Percentiles rank a stretch among this genome's conserved stretches.
These are phyloP conservation scores for Dicyrtomina minuta DNA, from an alignment of 2,888 invertebrate species.

Conservation along the genomic window DNA sequence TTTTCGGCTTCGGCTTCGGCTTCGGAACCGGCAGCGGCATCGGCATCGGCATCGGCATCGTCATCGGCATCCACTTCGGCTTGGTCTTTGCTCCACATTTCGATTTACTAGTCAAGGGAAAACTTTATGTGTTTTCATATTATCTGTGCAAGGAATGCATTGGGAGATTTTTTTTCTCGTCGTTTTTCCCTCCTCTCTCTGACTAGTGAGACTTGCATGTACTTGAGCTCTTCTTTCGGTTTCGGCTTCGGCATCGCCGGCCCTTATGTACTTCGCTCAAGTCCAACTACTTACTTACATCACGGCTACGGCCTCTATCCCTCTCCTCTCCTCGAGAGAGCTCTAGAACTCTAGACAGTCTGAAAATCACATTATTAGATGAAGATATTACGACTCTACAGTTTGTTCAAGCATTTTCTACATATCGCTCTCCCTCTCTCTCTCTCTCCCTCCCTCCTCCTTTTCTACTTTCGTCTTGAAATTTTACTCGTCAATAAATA, in stretches of 20 bases:
- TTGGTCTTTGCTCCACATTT: not conserved
- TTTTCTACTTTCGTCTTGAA: constrained; percentile 11
- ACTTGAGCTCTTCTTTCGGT: constrained; percentile 16
- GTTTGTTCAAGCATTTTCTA: not conserved
- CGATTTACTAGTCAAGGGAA: constrained; percentile 17
- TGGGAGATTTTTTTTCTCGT: not conserved
- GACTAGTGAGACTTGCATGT: constrained; percentile 4
- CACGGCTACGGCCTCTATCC: no score
- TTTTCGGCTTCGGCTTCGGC: not conserved
- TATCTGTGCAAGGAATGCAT: constrained; percentile 18
- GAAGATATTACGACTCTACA: constrained; percentile 13
- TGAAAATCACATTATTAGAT: constrained; percentile 24
- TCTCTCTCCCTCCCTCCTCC: not conserved
- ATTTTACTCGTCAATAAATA: constrained; percentile 24
- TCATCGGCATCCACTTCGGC: not conserved
- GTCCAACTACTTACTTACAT: no score
- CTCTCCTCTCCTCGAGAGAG: no score
- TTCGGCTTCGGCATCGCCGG: no score
- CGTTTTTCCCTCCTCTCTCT: no score
- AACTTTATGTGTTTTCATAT: constrained; percentile 28
- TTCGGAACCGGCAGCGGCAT: no score
- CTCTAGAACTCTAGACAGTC: constrained; percentile 6
- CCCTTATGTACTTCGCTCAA: no score
- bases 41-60: no score
- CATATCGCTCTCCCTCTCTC: not conserved